Percentiles rank a stretch among this genome's conserved stretches.
phyloP scores from a whole-genome alignment of 2,797 vertebrate genomes.

The Brotula barbata region DNA sequence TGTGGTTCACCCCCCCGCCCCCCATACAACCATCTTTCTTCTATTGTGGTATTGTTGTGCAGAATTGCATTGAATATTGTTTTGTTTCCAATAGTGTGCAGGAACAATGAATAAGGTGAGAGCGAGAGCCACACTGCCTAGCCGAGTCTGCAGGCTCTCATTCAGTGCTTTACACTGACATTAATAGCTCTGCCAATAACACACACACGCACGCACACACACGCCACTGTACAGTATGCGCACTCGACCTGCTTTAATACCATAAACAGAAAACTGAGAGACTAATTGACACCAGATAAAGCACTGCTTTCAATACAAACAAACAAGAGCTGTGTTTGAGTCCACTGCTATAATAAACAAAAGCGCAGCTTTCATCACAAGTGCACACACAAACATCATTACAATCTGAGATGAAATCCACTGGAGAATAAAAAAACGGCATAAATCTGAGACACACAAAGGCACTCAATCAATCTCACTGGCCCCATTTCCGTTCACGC shows the following conservation, averaged over 20 bases:
- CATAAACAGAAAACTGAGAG: slow-evolving; percentile 7
- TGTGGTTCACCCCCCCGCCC: slow-evolving; percentile 28
- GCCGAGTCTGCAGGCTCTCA: slow-evolving; percentile 28
- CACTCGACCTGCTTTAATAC: slow-evolving; percentile 14
- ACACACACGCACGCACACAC: slow-evolving; percentile 12
- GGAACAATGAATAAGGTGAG: slow-evolving; percentile 38
- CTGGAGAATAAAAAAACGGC: slow-evolving; percentile 5
- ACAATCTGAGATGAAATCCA: slow-evolving; percentile 16
- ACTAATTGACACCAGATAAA: slow-evolving; percentile 18
- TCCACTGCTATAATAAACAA: slow-evolving; percentile 13
- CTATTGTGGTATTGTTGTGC: slow-evolving; percentile 25
- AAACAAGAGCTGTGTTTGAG: slow-evolving; percentile 15
- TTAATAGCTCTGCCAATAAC: slow-evolving; percentile 23
- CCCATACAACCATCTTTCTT: slow-evolving; percentile 13
- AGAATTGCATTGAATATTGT: slow-evolving; percentile 31
- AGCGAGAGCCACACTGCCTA: slow-evolving; percentile 15
- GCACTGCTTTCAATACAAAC: background rate
- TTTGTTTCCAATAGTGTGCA: slow-evolving; percentile 30
- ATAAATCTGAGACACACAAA: slow-evolving; percentile 43
- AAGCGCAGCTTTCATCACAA: slow-evolving; percentile 12
- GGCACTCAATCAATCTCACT: slow-evolving; percentile 46
- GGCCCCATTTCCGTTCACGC: slow-evolving; percentile 48
- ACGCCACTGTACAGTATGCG: slow-evolving; percentile 8
- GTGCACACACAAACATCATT: slow-evolving; percentile 3
- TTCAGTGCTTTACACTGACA: slow-evolving; percentile 44